Conservation (phyloP, 2,888 invertebrate species). For the Strigamia transsilvanica region DNA sequence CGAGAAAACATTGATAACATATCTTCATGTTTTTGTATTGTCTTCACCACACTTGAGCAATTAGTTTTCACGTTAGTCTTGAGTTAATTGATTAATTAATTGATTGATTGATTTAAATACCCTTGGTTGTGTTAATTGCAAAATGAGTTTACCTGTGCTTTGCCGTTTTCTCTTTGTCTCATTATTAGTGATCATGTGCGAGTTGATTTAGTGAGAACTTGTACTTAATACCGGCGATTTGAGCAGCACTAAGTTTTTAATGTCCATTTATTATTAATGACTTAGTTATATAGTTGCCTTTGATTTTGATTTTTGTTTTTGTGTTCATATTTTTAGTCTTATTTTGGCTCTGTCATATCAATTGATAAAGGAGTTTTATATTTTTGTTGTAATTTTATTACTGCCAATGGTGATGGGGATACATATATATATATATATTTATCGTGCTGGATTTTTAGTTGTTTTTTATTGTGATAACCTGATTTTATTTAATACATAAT, state of each 20-base stretch:
- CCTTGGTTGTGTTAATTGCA: constrained; percentile 23
- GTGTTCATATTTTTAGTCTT: not conserved
- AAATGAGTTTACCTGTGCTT: constrained; percentile 46
- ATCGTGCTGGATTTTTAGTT: constrained; percentile 41
- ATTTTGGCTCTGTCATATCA: constrained; percentile 12
- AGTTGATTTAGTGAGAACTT: constrained; percentile 43
- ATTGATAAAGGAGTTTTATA: constrained; percentile 11
- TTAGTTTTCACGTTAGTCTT: constrained; percentile 24
- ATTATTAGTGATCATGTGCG: constrained; percentile 42
- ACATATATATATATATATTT: constrained; percentile 33
- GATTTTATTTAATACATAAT: constrained; percentile 11
- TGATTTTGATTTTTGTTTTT: not conserved
- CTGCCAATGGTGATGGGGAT: constrained; percentile 40
- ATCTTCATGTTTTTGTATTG: constrained; percentile 46
- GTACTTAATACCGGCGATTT: constrained; percentile 48
- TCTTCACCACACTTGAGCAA: constrained; percentile 47
- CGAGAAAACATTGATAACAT: constrained; percentile 44
- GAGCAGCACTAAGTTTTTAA: constrained; percentile 48
- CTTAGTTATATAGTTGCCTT: constrained; percentile 11
- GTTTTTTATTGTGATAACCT: constrained; percentile 34
- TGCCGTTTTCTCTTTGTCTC: constrained; percentile 35
- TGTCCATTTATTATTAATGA: constrained; percentile 16
- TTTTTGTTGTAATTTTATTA: constrained; percentile 46
- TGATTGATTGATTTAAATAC: not conserved
- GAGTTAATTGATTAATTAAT: not conserved